These are phyloP conservation scores for Hyperoodon ampullatus DNA, from an alignment of 2,113 vertebrate species.

Conservation along the genomic window DNA sequence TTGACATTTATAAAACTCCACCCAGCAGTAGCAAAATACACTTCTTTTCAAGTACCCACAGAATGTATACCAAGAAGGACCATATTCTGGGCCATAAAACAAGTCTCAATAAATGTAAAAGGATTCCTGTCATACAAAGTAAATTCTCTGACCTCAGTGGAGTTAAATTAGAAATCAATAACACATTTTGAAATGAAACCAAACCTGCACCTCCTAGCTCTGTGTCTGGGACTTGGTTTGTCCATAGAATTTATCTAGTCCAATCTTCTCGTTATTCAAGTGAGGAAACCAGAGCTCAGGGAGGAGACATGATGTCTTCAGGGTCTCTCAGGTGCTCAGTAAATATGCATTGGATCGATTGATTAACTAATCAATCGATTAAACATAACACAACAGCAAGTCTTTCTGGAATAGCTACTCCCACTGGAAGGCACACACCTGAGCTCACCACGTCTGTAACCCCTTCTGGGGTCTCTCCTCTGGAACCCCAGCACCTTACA, in stretches of 20 bases:
- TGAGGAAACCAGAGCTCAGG: background rate
- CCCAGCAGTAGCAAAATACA: background rate
- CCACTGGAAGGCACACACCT: background rate
- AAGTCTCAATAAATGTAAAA: background rate
- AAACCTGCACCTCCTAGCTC: background rate
- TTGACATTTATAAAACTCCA: background rate
- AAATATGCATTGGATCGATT: background rate
- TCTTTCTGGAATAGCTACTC: background rate
- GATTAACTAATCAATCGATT: too few relatives aligned
- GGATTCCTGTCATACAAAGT: background rate
- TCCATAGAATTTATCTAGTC: background rate
- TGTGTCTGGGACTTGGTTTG: background rate
- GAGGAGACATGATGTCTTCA: background rate
- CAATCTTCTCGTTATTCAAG: background rate
- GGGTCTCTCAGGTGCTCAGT: background rate
- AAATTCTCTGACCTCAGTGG: background rate
- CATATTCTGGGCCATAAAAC: background rate
- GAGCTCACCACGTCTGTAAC: background rate
- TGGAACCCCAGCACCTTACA: background rate
- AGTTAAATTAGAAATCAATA: background rate
- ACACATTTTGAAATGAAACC: background rate
- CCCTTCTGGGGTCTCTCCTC: background rate
- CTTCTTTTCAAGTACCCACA: background rate
- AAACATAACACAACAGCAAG: background rate
- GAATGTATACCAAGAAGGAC: background rate